These are phyloP conservation scores for Garra rufa DNA, from an alignment of 2,113 vertebrate species.

Conservation along the genomic window DNA sequence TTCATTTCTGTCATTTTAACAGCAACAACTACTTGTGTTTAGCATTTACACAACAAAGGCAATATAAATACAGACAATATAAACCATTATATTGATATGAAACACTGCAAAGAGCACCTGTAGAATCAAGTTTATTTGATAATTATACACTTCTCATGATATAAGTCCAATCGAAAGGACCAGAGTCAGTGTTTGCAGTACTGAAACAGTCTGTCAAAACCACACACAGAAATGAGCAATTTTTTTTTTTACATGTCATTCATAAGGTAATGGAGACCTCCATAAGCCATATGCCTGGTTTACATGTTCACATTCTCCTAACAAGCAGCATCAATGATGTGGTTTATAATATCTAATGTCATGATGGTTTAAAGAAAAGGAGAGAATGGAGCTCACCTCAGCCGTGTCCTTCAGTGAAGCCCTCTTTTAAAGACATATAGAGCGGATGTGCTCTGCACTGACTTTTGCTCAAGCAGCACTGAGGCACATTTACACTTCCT, in stretches of 20 bases:
- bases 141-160: not conserved
- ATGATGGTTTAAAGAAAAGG: not conserved
- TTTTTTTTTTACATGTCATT: not conserved
- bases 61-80: not conserved
- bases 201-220: not conserved
- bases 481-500: constrained; percentile 70
- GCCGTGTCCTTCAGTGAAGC: constrained; percentile 24
- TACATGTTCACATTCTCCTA: not conserved
- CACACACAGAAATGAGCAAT: not conserved
- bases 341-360: not conserved
- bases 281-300: not conserved
- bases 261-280: not conserved
- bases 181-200: not conserved
- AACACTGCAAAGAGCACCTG: not conserved
- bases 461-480: constrained; percentile 60
- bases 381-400: constrained; percentile 27
- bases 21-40: not conserved
- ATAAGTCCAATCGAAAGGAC: not conserved
- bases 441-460: constrained; percentile 61
- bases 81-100: not conserved
- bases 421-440: constrained; percentile 35
- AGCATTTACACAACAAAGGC: not conserved
- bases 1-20: not conserved
- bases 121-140: not conserved
- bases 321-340: not conserved